phyloP scores from a whole-genome alignment of 1,140 invertebrate species.

The Euura lappo region DNA sequence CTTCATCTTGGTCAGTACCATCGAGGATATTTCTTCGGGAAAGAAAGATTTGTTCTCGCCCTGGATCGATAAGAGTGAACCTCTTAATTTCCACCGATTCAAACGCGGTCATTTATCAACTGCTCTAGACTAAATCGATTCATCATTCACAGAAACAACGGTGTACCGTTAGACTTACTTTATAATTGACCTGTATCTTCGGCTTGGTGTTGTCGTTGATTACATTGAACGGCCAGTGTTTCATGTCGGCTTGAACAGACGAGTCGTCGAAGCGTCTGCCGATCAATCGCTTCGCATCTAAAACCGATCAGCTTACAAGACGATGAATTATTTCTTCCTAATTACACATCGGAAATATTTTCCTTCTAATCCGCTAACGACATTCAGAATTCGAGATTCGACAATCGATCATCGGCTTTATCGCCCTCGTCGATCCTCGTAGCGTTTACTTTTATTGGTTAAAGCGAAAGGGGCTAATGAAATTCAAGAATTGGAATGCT shows the following conservation, averaged over 20 bases:
- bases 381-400: no score
- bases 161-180: conserved; percentile 49
- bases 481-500: not conserved
- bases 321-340: no score
- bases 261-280: conserved; percentile 66
- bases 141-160: conserved; percentile 40
- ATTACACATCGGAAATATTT: no score
- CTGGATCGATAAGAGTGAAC: conserved; percentile 36
- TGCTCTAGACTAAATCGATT: no score
- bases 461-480: not conserved
- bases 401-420: no score
- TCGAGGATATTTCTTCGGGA: conserved; percentile 49
- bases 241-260: conserved; percentile 77
- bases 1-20: conserved; percentile 71
- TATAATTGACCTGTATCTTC: conserved; percentile 68
- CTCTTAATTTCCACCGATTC: no score
- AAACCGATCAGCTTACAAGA: not conserved
- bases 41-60: conserved; percentile 59
- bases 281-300: conserved; percentile 61
- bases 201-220: conserved; percentile 70
- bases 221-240: conserved; percentile 79
- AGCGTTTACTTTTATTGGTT: not conserved
- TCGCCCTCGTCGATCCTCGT: not conserved
- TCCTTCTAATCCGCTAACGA: no score
- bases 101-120: no score